Evolutionary conservation across 2,113 vertebrate species (phyloP).

Genomic region (Crotalus horridus): DNA sequence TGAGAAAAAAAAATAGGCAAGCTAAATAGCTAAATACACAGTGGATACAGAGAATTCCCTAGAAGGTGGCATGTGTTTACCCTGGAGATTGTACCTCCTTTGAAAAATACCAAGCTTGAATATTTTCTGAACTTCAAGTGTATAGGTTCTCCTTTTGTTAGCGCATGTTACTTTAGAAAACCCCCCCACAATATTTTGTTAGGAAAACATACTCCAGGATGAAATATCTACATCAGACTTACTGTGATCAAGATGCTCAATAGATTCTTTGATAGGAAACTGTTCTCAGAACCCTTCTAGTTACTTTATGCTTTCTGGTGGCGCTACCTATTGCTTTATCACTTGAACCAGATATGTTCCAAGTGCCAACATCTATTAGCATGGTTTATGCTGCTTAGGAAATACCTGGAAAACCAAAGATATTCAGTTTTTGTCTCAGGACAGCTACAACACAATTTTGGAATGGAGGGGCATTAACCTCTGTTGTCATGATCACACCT

Average conservation of each 20-base stretch:
- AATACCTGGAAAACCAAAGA: background rate
- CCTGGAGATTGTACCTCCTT: background rate
- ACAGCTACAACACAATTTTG: background rate
- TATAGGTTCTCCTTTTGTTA: background rate
- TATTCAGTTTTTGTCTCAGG: background rate
- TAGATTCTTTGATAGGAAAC: background rate
- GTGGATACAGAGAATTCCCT: constrained; percentile 5
- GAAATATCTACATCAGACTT: background rate
- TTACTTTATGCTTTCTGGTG: background rate
- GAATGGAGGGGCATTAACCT: background rate
- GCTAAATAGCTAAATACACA: background rate
- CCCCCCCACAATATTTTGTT: background rate
- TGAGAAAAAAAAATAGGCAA: background rate
- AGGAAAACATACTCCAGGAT: background rate
- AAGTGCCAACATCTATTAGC: background rate
- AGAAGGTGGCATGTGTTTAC: constrained; percentile 9
- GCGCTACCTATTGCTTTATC: background rate
- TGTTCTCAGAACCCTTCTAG: background rate
- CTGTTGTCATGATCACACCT: background rate
- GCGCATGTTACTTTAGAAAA: background rate
- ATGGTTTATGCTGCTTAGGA: background rate
- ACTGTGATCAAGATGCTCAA: background rate
- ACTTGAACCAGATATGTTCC: background rate
- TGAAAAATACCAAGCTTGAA: constrained; percentile 11
- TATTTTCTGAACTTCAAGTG: background rate